phyloP scores from a whole-genome alignment of 2,888 invertebrate species.

The Chorisops tibialis region DNA sequence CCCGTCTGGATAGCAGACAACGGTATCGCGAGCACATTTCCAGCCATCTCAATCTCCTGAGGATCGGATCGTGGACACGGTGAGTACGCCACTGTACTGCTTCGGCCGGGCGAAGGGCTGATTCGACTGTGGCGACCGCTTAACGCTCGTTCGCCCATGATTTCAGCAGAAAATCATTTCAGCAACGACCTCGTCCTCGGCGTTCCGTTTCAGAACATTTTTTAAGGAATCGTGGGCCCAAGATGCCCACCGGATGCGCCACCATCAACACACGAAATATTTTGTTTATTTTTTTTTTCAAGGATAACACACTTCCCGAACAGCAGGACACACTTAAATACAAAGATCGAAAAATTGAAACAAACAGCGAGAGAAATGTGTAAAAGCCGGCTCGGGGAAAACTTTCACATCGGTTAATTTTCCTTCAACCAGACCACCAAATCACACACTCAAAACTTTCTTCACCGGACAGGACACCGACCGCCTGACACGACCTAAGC shows the following conservation, averaged over 20 bases:
- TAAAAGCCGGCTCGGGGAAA: no score
- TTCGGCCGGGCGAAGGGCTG: constrained; percentile 50
- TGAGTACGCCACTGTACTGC: constrained; percentile 48
- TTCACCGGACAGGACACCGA: no score
- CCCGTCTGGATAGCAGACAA: constrained; percentile 51
- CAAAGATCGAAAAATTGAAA: neutral
- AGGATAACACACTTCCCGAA: neutral
- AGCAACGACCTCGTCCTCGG: constrained; percentile 9
- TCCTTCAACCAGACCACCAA: no score
- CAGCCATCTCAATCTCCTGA: constrained; percentile 45
- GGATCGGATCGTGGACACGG: constrained; percentile 51
- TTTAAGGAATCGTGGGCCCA: neutral
- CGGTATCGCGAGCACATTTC: constrained; percentile 51
- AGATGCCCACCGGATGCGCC: neutral
- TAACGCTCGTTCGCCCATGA: constrained; percentile 30
- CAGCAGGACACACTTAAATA: neutral
- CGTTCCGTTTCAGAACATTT: neutral
- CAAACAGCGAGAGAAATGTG: no score
- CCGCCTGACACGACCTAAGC: no score
- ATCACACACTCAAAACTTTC: no score
- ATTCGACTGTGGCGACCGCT: constrained; percentile 49
- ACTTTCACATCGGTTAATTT: no score
- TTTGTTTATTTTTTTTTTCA: neutral
- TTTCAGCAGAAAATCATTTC: constrained; percentile 4
- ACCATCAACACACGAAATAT: neutral